phyloP scores from a whole-genome alignment of 1,140 invertebrate genomes.

The Bathynomus jamesi region DNA sequence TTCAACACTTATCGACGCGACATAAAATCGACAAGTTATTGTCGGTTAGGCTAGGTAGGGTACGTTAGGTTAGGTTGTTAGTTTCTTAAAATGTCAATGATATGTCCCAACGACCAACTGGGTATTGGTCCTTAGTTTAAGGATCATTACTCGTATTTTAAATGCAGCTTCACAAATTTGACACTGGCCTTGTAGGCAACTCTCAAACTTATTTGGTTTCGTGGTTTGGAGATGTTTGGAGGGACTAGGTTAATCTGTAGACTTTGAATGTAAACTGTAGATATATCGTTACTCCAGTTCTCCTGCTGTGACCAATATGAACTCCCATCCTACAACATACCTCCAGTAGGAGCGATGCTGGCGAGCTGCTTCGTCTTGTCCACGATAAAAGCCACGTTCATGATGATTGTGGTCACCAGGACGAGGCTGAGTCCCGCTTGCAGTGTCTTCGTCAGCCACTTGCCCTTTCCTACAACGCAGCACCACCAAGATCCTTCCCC shows the following conservation, averaged over 20 bases:
- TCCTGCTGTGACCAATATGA: neutral
- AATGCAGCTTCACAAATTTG: neutral
- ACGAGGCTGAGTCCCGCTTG: slow-evolving; percentile 3
- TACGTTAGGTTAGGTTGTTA: no score
- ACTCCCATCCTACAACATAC: neutral
- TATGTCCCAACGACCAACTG: no score
- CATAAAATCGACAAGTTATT: no score
- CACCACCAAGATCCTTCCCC: neutral
- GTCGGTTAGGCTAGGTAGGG: no score
- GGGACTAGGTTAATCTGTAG: no score
- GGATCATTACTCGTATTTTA: neutral
- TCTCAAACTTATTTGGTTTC: neutral
- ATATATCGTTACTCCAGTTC: neutral
- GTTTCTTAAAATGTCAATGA: no score
- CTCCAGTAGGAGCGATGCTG: neutral
- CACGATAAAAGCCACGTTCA: slow-evolving; percentile 17
- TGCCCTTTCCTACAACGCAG: neutral
- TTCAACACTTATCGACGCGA: no score
- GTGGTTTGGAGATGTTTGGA: neutral
- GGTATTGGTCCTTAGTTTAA: no score
- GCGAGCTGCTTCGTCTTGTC: slow-evolving; percentile 11
- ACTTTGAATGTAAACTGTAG: neutral
- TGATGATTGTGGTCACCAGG: slow-evolving; percentile 11
- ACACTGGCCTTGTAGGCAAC: neutral
- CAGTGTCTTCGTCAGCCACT: slow-evolving; percentile 3